These are phyloP conservation scores for Actenoides lindsayi DNA, from an alignment of 2,113 vertebrate genomes.

Conservation along the genomic window DNA sequence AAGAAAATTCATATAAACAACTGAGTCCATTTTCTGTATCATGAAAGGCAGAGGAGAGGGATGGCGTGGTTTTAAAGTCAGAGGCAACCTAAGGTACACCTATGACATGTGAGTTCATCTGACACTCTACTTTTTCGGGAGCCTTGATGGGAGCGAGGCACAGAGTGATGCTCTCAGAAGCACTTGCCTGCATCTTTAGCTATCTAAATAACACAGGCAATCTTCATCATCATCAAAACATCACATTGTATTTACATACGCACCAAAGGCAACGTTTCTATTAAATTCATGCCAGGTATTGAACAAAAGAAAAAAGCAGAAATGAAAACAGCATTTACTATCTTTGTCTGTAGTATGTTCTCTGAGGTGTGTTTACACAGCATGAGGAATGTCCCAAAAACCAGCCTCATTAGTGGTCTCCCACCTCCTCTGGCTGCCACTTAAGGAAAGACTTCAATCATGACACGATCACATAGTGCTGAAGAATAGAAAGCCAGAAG, in stretches of 20 bases:
- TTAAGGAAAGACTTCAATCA: not conserved
- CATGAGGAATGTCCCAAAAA: not conserved
- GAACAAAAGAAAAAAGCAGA: not conserved
- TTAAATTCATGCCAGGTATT: not conserved
- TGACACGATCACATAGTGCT: not conserved
- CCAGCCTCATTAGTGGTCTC: not conserved
- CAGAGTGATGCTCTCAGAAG: not conserved
- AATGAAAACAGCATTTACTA: not conserved
- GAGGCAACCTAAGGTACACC: not conserved
- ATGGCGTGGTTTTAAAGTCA: not conserved
- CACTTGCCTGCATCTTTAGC: not conserved
- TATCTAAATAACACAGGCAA: not conserved
- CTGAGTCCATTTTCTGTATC: not conserved
- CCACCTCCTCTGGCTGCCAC: not conserved
- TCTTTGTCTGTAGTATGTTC: not conserved
- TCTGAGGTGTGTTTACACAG: not conserved
- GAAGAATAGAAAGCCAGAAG: not conserved
- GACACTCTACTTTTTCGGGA: not conserved
- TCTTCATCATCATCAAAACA: not conserved
- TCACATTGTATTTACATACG: not conserved
- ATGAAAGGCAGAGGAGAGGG: not conserved
- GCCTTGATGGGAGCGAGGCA: not conserved
- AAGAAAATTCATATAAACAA: not conserved
- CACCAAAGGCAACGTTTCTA: not conserved
- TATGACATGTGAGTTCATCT: not conserved